These are phyloP conservation scores for Lampris incognitus DNA, from an alignment of 2,113 vertebrate genomes.

Conservation along the genomic window DNA sequence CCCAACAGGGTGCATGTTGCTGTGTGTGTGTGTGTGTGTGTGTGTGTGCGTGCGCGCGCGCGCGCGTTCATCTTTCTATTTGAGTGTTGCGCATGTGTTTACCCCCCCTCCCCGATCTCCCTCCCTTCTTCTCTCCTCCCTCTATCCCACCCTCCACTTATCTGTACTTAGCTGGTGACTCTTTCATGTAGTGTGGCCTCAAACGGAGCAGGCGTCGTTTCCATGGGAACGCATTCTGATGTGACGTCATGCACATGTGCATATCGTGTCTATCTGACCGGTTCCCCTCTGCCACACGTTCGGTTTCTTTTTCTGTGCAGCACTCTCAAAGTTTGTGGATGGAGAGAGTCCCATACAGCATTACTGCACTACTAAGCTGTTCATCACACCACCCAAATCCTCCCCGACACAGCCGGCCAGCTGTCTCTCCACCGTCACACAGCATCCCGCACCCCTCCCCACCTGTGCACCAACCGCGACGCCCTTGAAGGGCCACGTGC, in stretches of 20 bases:
- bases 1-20: neutral
- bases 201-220: conserved; percentile 48
- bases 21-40: conserved; percentile 1
- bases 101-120: neutral
- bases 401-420: too few relatives aligned
- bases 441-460: too few relatives aligned
- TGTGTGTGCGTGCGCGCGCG: conserved; percentile 17
- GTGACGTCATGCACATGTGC: conserved; percentile 8
- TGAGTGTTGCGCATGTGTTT: neutral
- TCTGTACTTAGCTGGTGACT: conserved; percentile 28
- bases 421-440: too few relatives aligned
- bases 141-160: conserved; percentile 31
- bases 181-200: conserved; percentile 55
- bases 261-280: neutral
- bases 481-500: too few relatives aligned
- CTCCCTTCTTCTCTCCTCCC: neutral
- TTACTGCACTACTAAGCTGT: conserved; percentile 33
- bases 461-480: too few relatives aligned
- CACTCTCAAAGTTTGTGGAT: conserved; percentile 35
- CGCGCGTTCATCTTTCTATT: conserved; percentile 3
- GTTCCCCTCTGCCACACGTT: neutral
- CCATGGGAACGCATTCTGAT: conserved; percentile 61
- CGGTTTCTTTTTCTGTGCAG: too few relatives aligned
- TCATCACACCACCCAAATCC: neutral
- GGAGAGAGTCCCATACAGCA: conserved; percentile 42